These are phyloP conservation scores for Cettia cetti DNA, from an alignment of 2,113 vertebrate species.

Conservation along the genomic window DNA sequence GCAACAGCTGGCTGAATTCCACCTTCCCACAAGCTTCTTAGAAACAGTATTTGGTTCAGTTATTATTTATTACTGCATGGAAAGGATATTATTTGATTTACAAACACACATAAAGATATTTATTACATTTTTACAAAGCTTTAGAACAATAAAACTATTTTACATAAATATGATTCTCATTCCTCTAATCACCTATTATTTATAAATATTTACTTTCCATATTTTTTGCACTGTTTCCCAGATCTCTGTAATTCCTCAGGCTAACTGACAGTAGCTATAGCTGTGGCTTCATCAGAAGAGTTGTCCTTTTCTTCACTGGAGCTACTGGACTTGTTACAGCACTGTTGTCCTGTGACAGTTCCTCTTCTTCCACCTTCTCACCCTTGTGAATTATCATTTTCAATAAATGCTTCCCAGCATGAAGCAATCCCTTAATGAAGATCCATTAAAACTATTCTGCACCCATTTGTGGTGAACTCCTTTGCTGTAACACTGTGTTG, in stretches of 20 bases:
- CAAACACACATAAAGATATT: neutral
- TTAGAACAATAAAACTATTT: neutral
- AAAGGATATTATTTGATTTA: neutral
- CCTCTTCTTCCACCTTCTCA: neutral
- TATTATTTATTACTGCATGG: neutral
- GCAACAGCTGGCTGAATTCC: neutral
- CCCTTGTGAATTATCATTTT: neutral
- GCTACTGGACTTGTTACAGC: neutral
- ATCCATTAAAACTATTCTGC: neutral
- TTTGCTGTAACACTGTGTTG: neutral
- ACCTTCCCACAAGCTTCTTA: neutral
- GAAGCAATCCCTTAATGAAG: neutral
- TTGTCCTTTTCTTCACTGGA: neutral
- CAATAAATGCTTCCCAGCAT: neutral
- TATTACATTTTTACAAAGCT: slow-evolving; percentile 26
- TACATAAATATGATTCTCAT: neutral
- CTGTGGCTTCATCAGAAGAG: neutral
- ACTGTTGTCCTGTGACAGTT: neutral
- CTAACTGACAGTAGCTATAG: neutral
- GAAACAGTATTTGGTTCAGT: neutral
- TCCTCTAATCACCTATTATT: neutral
- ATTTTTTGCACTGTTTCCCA: neutral
- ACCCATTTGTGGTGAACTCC: neutral
- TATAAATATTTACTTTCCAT: neutral
- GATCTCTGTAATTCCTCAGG: neutral